A percentile compares a stretch with the other conserved stretches of the same genome.
Conservation (phyloP, 2,888 invertebrate genomes). For the Entomobrya proxima region DNA sequence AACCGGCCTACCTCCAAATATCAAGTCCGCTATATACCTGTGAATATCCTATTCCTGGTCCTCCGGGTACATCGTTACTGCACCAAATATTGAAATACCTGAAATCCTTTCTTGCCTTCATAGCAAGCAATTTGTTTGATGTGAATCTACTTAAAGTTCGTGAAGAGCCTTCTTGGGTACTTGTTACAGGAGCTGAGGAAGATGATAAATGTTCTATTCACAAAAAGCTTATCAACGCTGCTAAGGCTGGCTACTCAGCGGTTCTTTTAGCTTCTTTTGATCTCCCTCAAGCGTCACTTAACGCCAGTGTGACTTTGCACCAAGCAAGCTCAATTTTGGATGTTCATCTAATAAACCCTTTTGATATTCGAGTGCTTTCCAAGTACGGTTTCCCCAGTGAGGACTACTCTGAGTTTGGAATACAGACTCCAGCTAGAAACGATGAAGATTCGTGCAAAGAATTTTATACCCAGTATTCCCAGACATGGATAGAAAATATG, state of each 20-base stretch:
- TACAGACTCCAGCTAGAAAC: background rate
- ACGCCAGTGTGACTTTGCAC: background rate
- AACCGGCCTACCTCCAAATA: background rate
- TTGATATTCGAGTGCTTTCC: slow-evolving; percentile 26
- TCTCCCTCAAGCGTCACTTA: background rate
- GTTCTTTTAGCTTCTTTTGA: slow-evolving; percentile 22
- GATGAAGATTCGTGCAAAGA: background rate
- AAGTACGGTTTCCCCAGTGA: slow-evolving; percentile 5
- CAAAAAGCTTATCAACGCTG: slow-evolving; percentile 28
- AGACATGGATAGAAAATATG: too few species aligned
- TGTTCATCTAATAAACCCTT: slow-evolving; percentile 37
- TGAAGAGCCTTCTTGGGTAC: background rate
- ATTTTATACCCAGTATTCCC: too few species aligned
- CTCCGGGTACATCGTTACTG: background rate
- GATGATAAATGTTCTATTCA: slow-evolving; percentile 8
- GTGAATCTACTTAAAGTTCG: background rate
- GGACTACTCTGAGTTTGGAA: background rate
- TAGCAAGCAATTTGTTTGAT: background rate
- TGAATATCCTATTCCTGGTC: slow-evolving; percentile 7
- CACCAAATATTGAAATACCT: background rate
- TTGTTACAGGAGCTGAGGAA: background rate
- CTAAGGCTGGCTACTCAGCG: slow-evolving; percentile 29
- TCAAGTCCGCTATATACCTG: slow-evolving; percentile 33
- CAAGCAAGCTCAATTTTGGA: slow-evolving; percentile 36
- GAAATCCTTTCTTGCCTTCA: background rate